Evolutionary conservation across 2,797 vertebrate species (phyloP), one percentile per base, ranked within the genome.

Genomic region (Microctenopoma steveboyesi): DNA sequence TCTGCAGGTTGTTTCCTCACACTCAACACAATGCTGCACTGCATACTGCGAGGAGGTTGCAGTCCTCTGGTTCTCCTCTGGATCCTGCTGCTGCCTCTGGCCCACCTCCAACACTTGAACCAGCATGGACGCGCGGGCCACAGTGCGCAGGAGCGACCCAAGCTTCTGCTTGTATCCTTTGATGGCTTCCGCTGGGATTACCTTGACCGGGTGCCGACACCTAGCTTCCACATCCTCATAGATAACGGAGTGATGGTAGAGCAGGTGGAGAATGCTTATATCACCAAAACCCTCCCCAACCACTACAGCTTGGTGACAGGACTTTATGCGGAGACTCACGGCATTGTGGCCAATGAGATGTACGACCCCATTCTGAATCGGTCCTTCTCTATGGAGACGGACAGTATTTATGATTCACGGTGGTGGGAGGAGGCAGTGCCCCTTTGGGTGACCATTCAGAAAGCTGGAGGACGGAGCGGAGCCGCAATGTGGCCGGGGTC

Each of bases 121-220:
- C 79, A 79, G 10, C 67, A 58, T 0, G 65, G 15, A 0, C 57
- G 2, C 7, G 42, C 47, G 28, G 70, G 48, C 33, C 67, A 51
- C 25, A 5, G 5, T 0, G 14, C 0, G 60, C 56, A 4, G 45
- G 90, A 91, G 3, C 90, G 85, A 3, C 85, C 91, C 74, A 93
- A 94, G 57, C 93, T 97, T 63, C 91, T 98, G 42, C 89, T 98
- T 0, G 86, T 98, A 64, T 98, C 97, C 7, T 98, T 97, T 15
- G 97, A 98, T 35, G 96, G 97, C 60, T 98, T 98, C 86, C 95
- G 96, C 15, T 98, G 96, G 96, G 97, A 98, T 92, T 98, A 98
- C 69, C 82, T 97, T 15, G 76, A 95, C 61, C 95, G 92, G 39
- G 94, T 96, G 49, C 81, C 95, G 2, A 95, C 92, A 0, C 96